These are phyloP conservation scores for Prionailurus bengalensis DNA, from an alignment of 2,113 vertebrate species.

Conservation along the genomic window DNA sequence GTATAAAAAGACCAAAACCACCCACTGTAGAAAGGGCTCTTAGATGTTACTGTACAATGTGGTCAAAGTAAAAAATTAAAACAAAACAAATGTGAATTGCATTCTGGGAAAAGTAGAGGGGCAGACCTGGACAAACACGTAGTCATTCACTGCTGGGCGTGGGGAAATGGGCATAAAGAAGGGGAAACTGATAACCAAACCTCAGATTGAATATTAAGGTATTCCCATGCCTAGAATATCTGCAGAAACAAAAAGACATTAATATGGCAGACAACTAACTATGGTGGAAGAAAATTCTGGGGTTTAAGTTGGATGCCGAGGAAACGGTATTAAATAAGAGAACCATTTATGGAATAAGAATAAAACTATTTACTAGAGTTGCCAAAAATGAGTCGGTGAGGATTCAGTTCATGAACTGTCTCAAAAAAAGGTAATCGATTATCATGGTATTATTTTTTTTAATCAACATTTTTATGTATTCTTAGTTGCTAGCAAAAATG, in stretches of 20 bases:
- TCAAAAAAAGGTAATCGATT: background rate
- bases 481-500: conserved; percentile 2
- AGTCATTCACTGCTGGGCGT: conserved; percentile 62
- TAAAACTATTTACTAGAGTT: background rate
- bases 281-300: conserved; percentile 78
- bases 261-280: conserved; percentile 71
- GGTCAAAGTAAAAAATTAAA: conserved; percentile 72
- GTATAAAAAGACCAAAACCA: conserved; percentile 91
- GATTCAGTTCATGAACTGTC: background rate
- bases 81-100: conserved; percentile 56
- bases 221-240: conserved; percentile 82
- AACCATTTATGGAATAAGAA: background rate
- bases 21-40: conserved; percentile 89
- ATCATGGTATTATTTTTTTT: background rate
- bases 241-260: conserved; percentile 77
- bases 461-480: background rate
- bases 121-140: conserved; percentile 73
- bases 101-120: conserved; percentile 70
- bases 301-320: conserved; percentile 80
- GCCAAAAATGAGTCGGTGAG: background rate
- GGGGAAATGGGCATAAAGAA: background rate
- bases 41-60: conserved; percentile 87
- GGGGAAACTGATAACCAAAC: conserved; percentile 76
- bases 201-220: conserved; percentile 79
- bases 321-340: conserved; percentile 83